Evolutionary conservation across 2,797 vertebrate genomes (phyloP).

Genomic region (Denticeps clupeoides): DNA sequence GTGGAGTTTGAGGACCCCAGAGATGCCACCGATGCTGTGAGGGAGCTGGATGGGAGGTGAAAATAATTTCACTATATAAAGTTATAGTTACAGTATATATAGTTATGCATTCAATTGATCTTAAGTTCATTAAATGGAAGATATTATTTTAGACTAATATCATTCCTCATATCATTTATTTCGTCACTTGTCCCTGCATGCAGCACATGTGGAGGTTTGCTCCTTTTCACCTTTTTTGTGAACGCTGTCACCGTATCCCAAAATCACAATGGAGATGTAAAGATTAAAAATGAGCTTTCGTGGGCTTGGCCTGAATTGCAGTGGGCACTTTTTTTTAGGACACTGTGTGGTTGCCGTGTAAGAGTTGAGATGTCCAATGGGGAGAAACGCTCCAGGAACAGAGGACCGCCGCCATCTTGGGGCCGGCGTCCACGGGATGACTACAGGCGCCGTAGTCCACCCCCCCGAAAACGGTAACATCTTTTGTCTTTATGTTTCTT

Average conservation of each 20-base stretch:
- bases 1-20: constrained; percentile 96
- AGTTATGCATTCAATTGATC: no score
- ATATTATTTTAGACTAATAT: no score
- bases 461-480: constrained; percentile 79
- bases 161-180: no score
- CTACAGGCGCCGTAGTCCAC: constrained; percentile 78
- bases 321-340: constrained; percentile 48
- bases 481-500: not conserved
- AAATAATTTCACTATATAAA: not conserved
- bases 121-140: no score
- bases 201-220: no score
- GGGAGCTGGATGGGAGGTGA: constrained; percentile 94
- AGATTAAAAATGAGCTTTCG: no score
- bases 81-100: not conserved
- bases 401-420: constrained; percentile 88
- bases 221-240: no score
- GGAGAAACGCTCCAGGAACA: constrained; percentile 85
- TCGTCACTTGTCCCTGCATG: no score
- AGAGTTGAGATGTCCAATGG: constrained; percentile 91
- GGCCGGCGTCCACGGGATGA: constrained; percentile 85
- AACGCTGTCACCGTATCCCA: no score
- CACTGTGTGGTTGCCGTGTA: constrained; percentile 86
- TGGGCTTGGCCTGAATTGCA: no score
- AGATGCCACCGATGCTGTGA: constrained; percentile 92
- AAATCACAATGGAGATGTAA: no score